Base-by-base conservation (phyloP, 2,888 invertebrate species). In the Patella caerulea region DNA sequence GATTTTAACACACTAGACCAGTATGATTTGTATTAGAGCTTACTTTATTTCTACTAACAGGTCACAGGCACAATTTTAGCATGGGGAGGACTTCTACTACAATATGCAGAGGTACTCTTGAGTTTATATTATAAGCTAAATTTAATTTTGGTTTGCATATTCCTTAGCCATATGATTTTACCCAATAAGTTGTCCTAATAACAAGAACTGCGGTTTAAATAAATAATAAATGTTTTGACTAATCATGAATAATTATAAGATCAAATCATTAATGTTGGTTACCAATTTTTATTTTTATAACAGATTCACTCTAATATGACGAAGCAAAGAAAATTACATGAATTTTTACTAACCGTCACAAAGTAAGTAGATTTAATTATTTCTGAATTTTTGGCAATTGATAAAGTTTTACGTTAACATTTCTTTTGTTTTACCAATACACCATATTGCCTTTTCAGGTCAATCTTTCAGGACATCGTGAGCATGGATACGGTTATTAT, bases 391-490 rank as follows among this genome's bases (percentile, higher is more conserved):
- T 45, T 45, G 9, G 9, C 45, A 45, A 45, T 45, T 45, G 45
- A 1, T 45, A 45, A 7, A 9, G 45, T 45, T 45, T 45, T 45
- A 9, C 9, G 7, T 45, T 7, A 29, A 9, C 4, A 0, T 7
- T 45, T 45, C 7, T 9, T 9, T 45, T 45, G 9, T 45, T 45
- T 9, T 9, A 45, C 9, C 45, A 45, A 45, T 9, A 45, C 45
- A 45, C 9, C 45, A 45, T 9, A 15, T 74, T 81, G 81, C 59
- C 74, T 78, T 91, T 92, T 59, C 92, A 96, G 96, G 90, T 95
- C 95, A 12, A 96, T 96, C 88, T 96, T 97, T 89, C 96, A 96
- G 93, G 96, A 96, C 88, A 96, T 96, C 94, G 95, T 95, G 72
- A 95, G 95, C 83, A 94, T 96, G 93, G 96, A 96, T 86, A 94